A percentile compares a stretch with the other conserved stretches of the same genome.
Conservation (phyloP, 2,888 invertebrate species). For the Tubulanus polymorphus region DNA sequence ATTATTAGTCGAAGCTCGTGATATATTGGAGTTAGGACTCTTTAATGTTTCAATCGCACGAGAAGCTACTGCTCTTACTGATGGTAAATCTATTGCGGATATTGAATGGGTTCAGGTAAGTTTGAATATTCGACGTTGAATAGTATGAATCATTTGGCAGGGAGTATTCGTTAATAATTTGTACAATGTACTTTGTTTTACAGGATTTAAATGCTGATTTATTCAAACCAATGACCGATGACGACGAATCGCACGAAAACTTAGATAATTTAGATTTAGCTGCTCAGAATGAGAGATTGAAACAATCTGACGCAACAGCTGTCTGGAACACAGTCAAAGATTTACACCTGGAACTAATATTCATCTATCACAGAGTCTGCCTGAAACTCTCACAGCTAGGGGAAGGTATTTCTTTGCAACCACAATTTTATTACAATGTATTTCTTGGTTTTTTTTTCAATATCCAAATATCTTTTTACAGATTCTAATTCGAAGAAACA, state of each 20-base stretch:
- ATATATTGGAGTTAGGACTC: conserved; percentile 45
- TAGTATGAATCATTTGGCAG: too few species aligned
- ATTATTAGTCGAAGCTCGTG: conserved; percentile 37
- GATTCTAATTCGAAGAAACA: too few species aligned
- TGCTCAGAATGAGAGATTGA: conserved; percentile 19
- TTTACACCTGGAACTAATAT: conserved; percentile 48
- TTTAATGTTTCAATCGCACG: conserved; percentile 43
- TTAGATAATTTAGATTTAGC: conserved; percentile 17
- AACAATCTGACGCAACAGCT: conserved; percentile 31
- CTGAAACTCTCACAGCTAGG: conserved; percentile 41
- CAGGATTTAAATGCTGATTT: conserved; percentile 43
- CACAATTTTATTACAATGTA: too few species aligned
- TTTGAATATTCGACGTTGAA: background rate
- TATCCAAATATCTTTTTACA: too few species aligned
- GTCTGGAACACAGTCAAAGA: conserved; percentile 50
- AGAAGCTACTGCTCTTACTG: conserved; percentile 37
- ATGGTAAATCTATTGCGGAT: conserved; percentile 47
- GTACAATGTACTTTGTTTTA: background rate
- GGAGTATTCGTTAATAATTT: background rate
- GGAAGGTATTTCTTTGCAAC: too few species aligned
- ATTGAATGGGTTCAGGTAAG: conserved; percentile 48
- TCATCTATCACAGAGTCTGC: conserved; percentile 49
- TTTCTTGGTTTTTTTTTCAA: too few species aligned
- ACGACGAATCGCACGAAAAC: conserved; percentile 8
- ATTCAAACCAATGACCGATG: conserved; percentile 30